Base-by-base conservation (phyloP, 1,140 invertebrate genomes). In the Drosophila pruinosa region DNA sequence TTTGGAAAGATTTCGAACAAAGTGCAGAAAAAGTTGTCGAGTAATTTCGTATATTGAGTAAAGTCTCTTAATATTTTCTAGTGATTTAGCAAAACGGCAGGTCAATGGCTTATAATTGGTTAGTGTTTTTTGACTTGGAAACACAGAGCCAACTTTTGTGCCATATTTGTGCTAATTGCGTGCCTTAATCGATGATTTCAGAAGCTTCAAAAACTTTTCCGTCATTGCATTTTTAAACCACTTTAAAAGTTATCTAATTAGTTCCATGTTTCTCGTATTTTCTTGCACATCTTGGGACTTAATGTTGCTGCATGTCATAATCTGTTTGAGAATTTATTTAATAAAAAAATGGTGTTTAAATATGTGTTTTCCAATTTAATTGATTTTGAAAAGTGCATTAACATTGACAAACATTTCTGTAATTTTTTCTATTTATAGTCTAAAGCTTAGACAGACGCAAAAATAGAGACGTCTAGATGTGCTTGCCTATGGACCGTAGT, bases 21-120 rank as follows among this genome's bases (percentile, higher is more conserved):
- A 41, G 7, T 12, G 12, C 17, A 12, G 24, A 19, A 45, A 71
- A 59, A 70, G 52, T 72, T 75, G 61, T 75, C 22, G 43, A 65
- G 54, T 72, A 75, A 72, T 54, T 65, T 65, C 39, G 17, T 50
- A 38, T 43, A 41, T 24, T 48, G 7, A 31, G 47, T 7, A 26
- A 17, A 73, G 62, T 71, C 61, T 73, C 72, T 86, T 85, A 86
- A 85, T 85, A 85, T 71, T 86, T 86, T 81, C 56, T 63, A 88
- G 70, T 85, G 81, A 85, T 77, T 85, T 62, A 19, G 73, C 77
- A 74, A 67, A 83, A 86, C 34, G 52, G 4, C 17, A 34, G 45
- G 28, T 41, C 31, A 67, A 81, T 64, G 43, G 64, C 77, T 81
- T 86, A 67, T 77, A 85, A 81, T 85, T 86, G 68, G 64, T 54